Base-by-base conservation (phyloP, 1,140 invertebrate species). In the Drosophila prosaltans region DNA sequence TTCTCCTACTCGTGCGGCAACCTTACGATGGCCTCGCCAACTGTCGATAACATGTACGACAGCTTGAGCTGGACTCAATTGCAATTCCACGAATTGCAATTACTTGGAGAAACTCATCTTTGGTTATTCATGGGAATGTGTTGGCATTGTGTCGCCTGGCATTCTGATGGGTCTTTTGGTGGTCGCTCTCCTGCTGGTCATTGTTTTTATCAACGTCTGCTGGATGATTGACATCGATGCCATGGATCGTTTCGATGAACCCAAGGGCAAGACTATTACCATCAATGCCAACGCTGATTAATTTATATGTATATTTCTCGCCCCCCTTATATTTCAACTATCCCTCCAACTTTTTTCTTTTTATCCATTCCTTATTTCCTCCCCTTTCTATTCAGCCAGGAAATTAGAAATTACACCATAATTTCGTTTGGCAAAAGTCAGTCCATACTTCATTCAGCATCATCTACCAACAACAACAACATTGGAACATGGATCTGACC, bases 181-280 rank as follows among this genome's bases (percentile, higher is more conserved):
- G 5, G 95, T 96, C 0, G 90, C 95, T 11, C 94, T 99, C 30
- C 92, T 99, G 10, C 93, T 96, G 3, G 61, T 95, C 1, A 98
- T 99, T 83, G 94, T 98, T 32, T 95, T 95, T 74, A 96, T 96
- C 92, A 98, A 97, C 4, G 93, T 99, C 16, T 94, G 94, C 66
- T 98, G 99, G 97, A 96, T 99, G 88, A 95, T 98, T 93, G 96
- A 97, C 81, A 98, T 99, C 73, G 96, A 96, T 79, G 99, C 98
- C 30, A 99, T 98, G 97, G 99, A 99, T 93, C 94, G 97, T 75
- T 99, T 99, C 93, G 99, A 99, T 93, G 98, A 99, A 94, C 97
- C 98, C 10, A 99, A 99, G 93, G 98, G 98, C 71, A 99, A 99
- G 93, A 97, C 97, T 3, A 97, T 99, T 69, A 96, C 96, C 1